Base-by-base conservation (phyloP, 2,113 vertebrate genomes). In the Saimiri boliviensis region DNA sequence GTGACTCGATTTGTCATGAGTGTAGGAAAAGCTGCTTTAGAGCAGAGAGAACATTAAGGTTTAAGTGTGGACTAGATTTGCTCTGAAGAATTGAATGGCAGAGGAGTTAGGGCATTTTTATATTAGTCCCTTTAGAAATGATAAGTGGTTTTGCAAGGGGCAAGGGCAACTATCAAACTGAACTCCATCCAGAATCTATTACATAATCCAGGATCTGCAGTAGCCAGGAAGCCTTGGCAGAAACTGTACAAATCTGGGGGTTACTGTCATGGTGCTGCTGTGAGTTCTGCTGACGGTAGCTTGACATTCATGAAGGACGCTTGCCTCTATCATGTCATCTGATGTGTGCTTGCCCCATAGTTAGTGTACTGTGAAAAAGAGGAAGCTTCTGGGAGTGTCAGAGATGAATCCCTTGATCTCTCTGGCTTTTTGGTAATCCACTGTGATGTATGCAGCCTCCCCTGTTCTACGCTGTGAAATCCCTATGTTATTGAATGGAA, bases 341-440 rank as follows among this genome's bases (percentile, higher is more conserved):
- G 9, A 89, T 63, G 32, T 96, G 81, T 85, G 63, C 70, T 96
- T 94, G 93, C 92, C 92, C 86, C 56, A 47, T 84, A 86, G 94
- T 96, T 97, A 96, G 92, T 97, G 94, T 94, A 89, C 95, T 97
- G 95, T 98, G 96, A 95, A 98, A 97, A 98, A 94, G 91, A 94
- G 96, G 96, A 97, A 93, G 97, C 97, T 96, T 97, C 85, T 1
- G 9, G 81, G 63, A 92, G 97, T 96, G 66, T 97, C 98, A 96
- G 94, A 92, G 66, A 86, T 93, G 97, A 97, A 98, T 98, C 96
- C 95, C 88, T 98, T 98, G 96, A 98, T 97, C 97, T 96, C 94
- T 60, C 47, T 63, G 96, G 96, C 95, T 98, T 97, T 79, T 76
- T 96, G 80, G 88, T 97, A 97, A 97, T 98, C 97, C 86, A 91